Percentiles rank a stretch among this genome's conserved stretches.
Conservation (phyloP, 2,113 vertebrate genomes). For the Limnothrissa miodon region DNA sequence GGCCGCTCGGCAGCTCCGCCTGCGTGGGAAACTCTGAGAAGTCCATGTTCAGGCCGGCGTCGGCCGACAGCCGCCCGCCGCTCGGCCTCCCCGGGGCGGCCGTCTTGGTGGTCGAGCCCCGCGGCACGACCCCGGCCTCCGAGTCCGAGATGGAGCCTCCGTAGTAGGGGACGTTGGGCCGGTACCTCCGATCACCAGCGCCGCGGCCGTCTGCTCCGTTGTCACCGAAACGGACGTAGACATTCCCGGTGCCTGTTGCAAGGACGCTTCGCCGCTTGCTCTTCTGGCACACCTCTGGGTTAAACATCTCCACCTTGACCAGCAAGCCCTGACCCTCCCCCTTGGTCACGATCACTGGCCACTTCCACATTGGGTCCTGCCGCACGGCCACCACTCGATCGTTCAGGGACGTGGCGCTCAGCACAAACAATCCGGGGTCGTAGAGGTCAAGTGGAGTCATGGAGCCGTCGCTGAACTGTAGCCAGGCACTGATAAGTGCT, state of each 20-base stretch:
- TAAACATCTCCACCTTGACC: slow-evolving; percentile 86
- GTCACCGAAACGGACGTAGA: slow-evolving; percentile 80
- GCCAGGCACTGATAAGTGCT: slow-evolving; percentile 89
- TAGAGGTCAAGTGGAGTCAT: slow-evolving; percentile 90
- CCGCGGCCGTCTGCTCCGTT: slow-evolving; percentile 73
- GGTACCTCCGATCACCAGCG: slow-evolving; percentile 71
- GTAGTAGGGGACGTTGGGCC: slow-evolving; percentile 66
- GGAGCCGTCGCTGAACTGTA: slow-evolving; percentile 92
- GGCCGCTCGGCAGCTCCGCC: slow-evolving; percentile 74
- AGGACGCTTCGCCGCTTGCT: slow-evolving; percentile 80
- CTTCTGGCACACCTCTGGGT: slow-evolving; percentile 84
- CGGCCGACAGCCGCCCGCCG: slow-evolving; percentile 67
- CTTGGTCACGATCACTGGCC: slow-evolving; percentile 80
- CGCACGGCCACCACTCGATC: slow-evolving; percentile 73
- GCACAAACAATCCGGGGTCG: slow-evolving; percentile 79
- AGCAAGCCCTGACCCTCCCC: slow-evolving; percentile 88
- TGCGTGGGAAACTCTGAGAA: slow-evolving; percentile 85
- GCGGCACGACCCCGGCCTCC: slow-evolving; percentile 74
- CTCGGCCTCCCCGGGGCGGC: slow-evolving; percentile 67
- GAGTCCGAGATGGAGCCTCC: slow-evolving; percentile 72
- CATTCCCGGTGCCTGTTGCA: slow-evolving; percentile 75
- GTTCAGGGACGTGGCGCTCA: slow-evolving; percentile 82
- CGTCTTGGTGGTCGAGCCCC: slow-evolving; percentile 71
- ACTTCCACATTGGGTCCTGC: slow-evolving; percentile 60
- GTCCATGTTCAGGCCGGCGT: slow-evolving; percentile 72